A percentile compares a stretch with the other conserved stretches of the same genome.
Conservation (phyloP, 1,140 invertebrate genomes). For the Sycobia sp. region DNA sequence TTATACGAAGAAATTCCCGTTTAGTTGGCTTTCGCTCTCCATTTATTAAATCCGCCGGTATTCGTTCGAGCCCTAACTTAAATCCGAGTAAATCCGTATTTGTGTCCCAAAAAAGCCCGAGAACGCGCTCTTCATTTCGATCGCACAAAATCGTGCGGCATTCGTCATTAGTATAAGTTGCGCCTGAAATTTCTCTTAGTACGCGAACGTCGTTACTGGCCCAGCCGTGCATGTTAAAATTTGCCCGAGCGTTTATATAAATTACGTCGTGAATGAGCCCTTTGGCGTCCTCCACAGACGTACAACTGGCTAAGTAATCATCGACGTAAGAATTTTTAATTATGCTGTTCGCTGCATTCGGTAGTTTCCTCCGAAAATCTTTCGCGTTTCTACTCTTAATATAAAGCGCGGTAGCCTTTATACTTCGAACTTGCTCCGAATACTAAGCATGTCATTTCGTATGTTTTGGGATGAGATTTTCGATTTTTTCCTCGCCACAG, state of each 20-base stretch:
- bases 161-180: not conserved
- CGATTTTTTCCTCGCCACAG: slow-evolving; percentile 16
- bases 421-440: slow-evolving; percentile 35
- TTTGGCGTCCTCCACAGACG: not conserved
- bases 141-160: not conserved
- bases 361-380: slow-evolving; percentile 10
- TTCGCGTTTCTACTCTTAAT: slow-evolving; percentile 42
- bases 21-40: too few species aligned
- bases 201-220: not conserved
- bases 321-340: not conserved
- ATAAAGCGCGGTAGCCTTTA: slow-evolving; percentile 37
- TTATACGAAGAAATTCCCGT: too few species aligned
- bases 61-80: not conserved
- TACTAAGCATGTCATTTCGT: slow-evolving; percentile 44
- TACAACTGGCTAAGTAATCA: not conserved
- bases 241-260: slow-evolving; percentile 21
- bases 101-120: slow-evolving; percentile 32
- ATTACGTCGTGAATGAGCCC: not conserved
- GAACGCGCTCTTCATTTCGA: not conserved
- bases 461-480: not conserved
- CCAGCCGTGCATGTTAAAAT: slow-evolving; percentile 24
- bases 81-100: slow-evolving; percentile 18
- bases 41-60: not conserved
- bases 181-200: not conserved
- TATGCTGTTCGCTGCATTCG: not conserved